Evolutionary conservation across 1,140 invertebrate species (phyloP), one percentile per base, ranked within the genome.

Genomic region (Papilio xuthus): DNA sequence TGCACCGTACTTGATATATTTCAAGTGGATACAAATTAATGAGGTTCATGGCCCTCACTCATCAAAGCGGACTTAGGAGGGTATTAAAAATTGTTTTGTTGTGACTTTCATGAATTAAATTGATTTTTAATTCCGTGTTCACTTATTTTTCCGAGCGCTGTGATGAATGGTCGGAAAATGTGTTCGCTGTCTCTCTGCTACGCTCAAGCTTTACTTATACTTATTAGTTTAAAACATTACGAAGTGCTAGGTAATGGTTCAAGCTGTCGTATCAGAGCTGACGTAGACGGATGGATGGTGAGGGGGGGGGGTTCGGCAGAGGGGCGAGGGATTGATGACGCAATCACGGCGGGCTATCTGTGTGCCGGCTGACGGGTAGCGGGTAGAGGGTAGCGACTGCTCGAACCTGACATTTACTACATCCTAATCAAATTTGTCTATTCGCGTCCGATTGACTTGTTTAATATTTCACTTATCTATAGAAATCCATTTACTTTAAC

Each of bases 11-110:
- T n/a, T 53, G 50, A n/a, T 9, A 28, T 26, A 28, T 32, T 9
- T 20, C 1, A 67, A 67, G 60, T 67, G 60, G 60, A 67, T 67
- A 67, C 60, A 67, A 67, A 67, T 67, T 67, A 67, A 67, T 67
- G 60, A 67, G 60, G 60, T 67, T 67, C 26, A 10, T 63, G 60
- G 10, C 12, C 13, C 26, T 26, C 23, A 15, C 26, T 8, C 23
- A 12, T 28, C 26, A 28, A 28, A 63, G 20, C 53, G 53, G 53
- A 56, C n/a, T 56, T 23, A 56, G n/a, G 20, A 23, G 18, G 1
- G 7, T 20, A n/a, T 9, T 56, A n/a, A 4, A 7, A 53, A 53
- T 6, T 20, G 53, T 23, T 20, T 23, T 56, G n/a, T 56, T 1
- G 53, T 23, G n/a, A 56, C 13, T 9, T 63, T 63, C 13, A 63